Base-by-base conservation (phyloP, 2,888 invertebrate species). In the Chrysolina americana region DNA sequence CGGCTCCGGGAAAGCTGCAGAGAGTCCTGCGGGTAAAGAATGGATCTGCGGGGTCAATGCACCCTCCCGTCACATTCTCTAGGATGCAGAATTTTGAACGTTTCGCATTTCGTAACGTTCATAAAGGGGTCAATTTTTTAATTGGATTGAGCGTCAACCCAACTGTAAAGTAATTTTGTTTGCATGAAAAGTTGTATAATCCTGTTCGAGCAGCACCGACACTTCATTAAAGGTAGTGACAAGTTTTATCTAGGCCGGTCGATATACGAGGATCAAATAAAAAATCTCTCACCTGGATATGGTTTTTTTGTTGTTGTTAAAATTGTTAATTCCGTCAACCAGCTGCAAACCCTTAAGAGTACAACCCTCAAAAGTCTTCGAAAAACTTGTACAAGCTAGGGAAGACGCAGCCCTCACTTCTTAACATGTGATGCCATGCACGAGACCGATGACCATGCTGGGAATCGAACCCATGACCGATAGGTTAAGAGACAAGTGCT, bases 31-130 rank as follows among this genome's bases (percentile, higher is more conserved):
- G 66, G 66, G 66, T 17, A 36, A 36, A 50, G 23, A 36, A 23
- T 66, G 50, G 47, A 44, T 28, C 19, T n/a, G 66, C 66, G 66
- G 4, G 66, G 66, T 66, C 66, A 66, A 50, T 50, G 66, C 28
- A 48, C 66, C 21, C 28, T 17, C 28, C 50, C 17, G 50, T 6
- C 48, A 44, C 65, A 65, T 65, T 65, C 23, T 66, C 50, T 50
- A 36, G 59, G 59, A 59, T 59, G 59, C n/a, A n/a, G 59, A 36
- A 59, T 28, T 59, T 59, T 6, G 0, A 59, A 10, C n/a, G 53
- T 21, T 53, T n/a, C 59, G 59, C 59, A 36, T 59, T 59, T 36
- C 36, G 28, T 59, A n/a, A 9, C 59, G 23, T 15, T 13, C 36
- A 36, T 28, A 59, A 59, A 36, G 28, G 59, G 59, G 59, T 59